phyloP scores from a whole-genome alignment of 2,888 invertebrate species.

The Lasioglossum oenotherae region DNA sequence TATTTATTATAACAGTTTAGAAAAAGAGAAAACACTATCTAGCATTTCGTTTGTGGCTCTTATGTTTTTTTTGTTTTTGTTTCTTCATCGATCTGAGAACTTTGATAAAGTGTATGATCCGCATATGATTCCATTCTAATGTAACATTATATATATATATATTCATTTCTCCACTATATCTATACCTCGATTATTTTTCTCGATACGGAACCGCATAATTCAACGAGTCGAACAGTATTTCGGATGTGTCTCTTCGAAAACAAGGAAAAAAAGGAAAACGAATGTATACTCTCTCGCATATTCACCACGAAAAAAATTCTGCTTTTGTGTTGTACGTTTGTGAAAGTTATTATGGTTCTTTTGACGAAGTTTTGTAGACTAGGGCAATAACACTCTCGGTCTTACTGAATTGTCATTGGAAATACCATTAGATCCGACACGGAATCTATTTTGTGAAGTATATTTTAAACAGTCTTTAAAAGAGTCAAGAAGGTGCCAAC shows the following conservation, averaged over 20 bases:
- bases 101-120: constrained; percentile 49
- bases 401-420: constrained; percentile 62
- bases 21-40: constrained; percentile 33
- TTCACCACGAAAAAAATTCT: constrained; percentile 43
- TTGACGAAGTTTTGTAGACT: constrained; percentile 57
- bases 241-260: constrained; percentile 51
- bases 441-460: constrained; percentile 68
- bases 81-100: constrained; percentile 32
- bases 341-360: constrained; percentile 49
- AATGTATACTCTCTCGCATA: constrained; percentile 49
- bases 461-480: constrained; percentile 68
- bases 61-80: constrained; percentile 37
- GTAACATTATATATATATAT: constrained; percentile 49
- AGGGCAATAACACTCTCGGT: constrained; percentile 49
- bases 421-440: constrained; percentile 64
- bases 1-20: constrained; percentile 53
- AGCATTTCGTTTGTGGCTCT: constrained; percentile 52
- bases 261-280: constrained; percentile 26
- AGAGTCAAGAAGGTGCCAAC: constrained; percentile 60
- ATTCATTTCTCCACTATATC: constrained; percentile 35
- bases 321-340: constrained; percentile 50
- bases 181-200: constrained; percentile 48
- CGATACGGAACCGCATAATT: constrained; percentile 55
- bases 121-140: constrained; percentile 60
- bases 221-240: constrained; percentile 52